A percentile compares a stretch with the other conserved stretches of the same genome.
Evolutionary conservation across 2,888 invertebrate genomes (phyloP).

Genomic region (Microplitis manilae): DNA sequence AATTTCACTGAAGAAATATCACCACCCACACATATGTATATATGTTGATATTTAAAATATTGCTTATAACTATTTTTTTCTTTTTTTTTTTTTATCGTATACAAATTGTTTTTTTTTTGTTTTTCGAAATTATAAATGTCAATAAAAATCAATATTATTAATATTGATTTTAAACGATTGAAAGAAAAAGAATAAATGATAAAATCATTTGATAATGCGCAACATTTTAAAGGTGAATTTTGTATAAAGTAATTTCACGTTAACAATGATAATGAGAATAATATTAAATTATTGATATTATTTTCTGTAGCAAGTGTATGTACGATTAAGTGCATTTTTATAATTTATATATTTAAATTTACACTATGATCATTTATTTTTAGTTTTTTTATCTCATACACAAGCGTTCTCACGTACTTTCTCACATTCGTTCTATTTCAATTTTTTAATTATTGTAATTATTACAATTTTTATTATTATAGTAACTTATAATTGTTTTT

Average conservation of each 20-base stretch:
- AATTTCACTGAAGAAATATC: not conserved
- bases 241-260: too few species aligned
- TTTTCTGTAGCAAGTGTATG: not conserved
- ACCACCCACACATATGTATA: not conserved
- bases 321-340: conserved; percentile 25
- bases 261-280: too few species aligned
- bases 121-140: too few species aligned
- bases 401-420: conserved; percentile 40
- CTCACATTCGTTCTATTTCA: conserved; percentile 32
- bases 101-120: conserved; percentile 34
- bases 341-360: not conserved
- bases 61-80: conserved; percentile 11
- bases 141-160: too few species aligned
- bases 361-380: conserved; percentile 26
- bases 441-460: conserved; percentile 7
- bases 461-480: not conserved
- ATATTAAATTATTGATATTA: too few species aligned
- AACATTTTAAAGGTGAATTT: conserved; percentile 16
- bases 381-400: conserved; percentile 32
- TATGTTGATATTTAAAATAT: conserved; percentile 8
- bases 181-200: not conserved
- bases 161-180: too few species aligned
- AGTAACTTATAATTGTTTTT: not conserved
- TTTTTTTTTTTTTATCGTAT: conserved; percentile 21
- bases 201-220: not conserved